A percentile compares a stretch with the other conserved stretches of the same genome.
These are phyloP conservation scores for Podarcis muralis DNA, from an alignment of 2,113 vertebrate genomes.

Conservation along the genomic window DNA sequence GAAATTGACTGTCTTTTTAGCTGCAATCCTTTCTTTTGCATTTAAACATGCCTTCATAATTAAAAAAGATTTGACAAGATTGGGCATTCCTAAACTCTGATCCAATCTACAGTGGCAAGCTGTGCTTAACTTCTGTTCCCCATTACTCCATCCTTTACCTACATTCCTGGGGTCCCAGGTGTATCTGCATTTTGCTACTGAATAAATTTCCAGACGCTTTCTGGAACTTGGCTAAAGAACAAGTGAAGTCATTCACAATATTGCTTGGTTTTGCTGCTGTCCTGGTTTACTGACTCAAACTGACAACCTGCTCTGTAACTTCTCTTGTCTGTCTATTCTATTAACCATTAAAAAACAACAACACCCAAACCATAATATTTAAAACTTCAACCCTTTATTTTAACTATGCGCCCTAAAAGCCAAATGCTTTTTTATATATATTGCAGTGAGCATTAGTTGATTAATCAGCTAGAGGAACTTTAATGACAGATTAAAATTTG, in stretches of 20 bases:
- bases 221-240: conserved; percentile 39
- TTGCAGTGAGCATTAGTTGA: not conserved
- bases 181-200: conserved; percentile 45
- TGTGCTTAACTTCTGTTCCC: conserved; percentile 35
- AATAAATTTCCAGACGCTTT: conserved; percentile 44
- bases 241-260: not conserved
- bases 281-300: not conserved
- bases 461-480: not conserved
- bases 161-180: conserved; percentile 29
- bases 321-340: not conserved
- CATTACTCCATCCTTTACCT: conserved; percentile 3
- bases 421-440: not conserved
- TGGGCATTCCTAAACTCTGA: conserved; percentile 48
- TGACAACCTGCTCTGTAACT: not conserved
- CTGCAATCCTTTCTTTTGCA: conserved; percentile 52
- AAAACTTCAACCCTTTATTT: not conserved
- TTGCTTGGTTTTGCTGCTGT: conserved; percentile 6
- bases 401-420: conserved; percentile 23
- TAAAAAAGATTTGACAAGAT: conserved; percentile 47
- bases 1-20: conserved; percentile 58
- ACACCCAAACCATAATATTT: not conserved
- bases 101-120: conserved; percentile 22
- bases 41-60: conserved; percentile 49
- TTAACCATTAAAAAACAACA: not conserved
- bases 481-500: conserved; percentile 8